Base-by-base conservation (phyloP, 2,113 vertebrate genomes). In the Pteruthius melanotis region DNA sequence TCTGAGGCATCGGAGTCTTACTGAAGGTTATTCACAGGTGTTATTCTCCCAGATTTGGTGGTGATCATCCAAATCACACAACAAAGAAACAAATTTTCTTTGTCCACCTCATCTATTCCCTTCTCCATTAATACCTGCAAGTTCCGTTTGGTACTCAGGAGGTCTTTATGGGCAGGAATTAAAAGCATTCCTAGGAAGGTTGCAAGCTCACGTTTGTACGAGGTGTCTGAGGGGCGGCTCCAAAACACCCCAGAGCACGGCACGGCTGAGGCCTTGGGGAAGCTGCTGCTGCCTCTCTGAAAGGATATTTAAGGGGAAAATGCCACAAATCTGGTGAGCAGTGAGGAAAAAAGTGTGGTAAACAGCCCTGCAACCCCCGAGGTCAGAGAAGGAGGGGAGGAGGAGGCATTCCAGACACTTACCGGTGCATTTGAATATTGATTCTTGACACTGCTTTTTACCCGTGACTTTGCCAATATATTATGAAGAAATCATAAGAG, bases 311-410 rank as follows among this genome's bases (percentile, higher is more conserved):
- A 14, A 74, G n/a, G 22, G 16, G 2, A 39, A 92, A 84, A n/a
- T 2, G 1, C 13, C 59, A 26, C 24, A 50, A 31, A 74, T 4
- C 2, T 8, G 4, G 9, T 27, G 49, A 87, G 37, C 8, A 52
- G 18, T 20, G 33, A 56, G 45, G 15, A 28, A 60, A 35, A 54
- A 52, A 10, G 22, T 22, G 26, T 26, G 17, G 18, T 2, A 47
- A 47, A 10, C 12, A 72, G 40, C 6, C 33, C 35, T 42, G 21
- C 0, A 0, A 35, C 5, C 2, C 11, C 22, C 1, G 2, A 15
- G 23, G 22, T 24, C 5, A 28, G 35, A 65, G 11, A 27, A 49
- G 4, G 6, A 37, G 2, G 10, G 9, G 23, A 56, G 7, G 5
- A 26, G 5, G 13, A 4, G 3, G 5, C 2, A 1, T 8, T 54